phyloP scores from a whole-genome alignment of 1,140 invertebrate genomes.

The Sesamia nonagrioides region DNA sequence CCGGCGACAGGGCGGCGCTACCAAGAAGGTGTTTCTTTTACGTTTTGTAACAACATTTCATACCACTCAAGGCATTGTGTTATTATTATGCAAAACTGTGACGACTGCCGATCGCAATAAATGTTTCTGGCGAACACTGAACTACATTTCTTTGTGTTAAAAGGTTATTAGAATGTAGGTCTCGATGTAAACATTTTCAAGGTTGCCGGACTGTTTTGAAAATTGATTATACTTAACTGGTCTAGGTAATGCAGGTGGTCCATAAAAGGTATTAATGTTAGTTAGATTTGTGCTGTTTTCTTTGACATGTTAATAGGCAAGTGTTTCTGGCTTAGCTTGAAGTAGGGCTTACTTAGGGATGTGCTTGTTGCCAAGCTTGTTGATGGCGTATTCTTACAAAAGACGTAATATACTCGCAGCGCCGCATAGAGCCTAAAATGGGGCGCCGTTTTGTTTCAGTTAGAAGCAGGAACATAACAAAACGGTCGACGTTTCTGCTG shows the following conservation, averaged over 20 bases:
- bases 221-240: slow-evolving; percentile 48
- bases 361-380: background rate
- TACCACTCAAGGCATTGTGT: slow-evolving; percentile 71
- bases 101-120: slow-evolving; percentile 70
- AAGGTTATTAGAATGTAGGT: slow-evolving; percentile 84
- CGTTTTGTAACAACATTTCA: slow-evolving; percentile 75
- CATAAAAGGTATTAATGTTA: background rate
- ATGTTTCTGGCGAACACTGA: slow-evolving; percentile 68
- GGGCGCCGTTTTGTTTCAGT: slow-evolving; percentile 1
- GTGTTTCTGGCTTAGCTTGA: background rate
- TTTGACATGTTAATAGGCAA: background rate
- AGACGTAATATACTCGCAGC: background rate
- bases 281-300: background rate
- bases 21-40: slow-evolving; percentile 72
- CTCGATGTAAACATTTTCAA: slow-evolving; percentile 67
- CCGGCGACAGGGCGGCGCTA: slow-evolving; percentile 61
- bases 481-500: background rate
- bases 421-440: slow-evolving; percentile 4
- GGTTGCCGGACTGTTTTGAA: slow-evolving; percentile 64
- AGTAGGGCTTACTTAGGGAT: background rate
- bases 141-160: slow-evolving; percentile 74
- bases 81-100: slow-evolving; percentile 82
- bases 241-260: background rate
- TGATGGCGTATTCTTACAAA: slow-evolving; percentile 14
- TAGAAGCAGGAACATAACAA: background rate